phyloP scores from a whole-genome alignment of 1,140 invertebrate genomes.

The Lepidotrigona ventralis region DNA sequence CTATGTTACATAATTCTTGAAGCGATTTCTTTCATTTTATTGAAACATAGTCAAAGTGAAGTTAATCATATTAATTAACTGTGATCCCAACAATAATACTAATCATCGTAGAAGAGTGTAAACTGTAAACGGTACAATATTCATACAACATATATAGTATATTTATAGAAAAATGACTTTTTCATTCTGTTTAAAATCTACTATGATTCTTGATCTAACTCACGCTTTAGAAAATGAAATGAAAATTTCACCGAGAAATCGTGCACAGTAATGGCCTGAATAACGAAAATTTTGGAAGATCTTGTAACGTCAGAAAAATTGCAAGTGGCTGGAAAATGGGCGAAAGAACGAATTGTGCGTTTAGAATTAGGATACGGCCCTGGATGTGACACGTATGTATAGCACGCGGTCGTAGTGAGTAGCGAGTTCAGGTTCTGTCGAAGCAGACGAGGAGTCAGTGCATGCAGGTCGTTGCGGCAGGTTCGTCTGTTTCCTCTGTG shows the following conservation, averaged over 20 bases:
- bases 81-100: neutral
- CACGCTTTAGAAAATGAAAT: too few species aligned
- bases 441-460: slow-evolving; percentile 35
- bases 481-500: slow-evolving; percentile 31
- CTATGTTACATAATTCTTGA: neutral
- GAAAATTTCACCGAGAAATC: too few species aligned
- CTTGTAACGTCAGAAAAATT: too few species aligned
- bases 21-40: neutral
- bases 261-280: too few species aligned
- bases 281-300: too few species aligned
- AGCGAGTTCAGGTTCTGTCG: slow-evolving; percentile 37
- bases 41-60: neutral
- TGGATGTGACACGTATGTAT: slow-evolving; percentile 34
- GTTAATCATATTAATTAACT: neutral
- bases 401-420: slow-evolving; percentile 28
- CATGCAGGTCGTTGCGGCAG: slow-evolving; percentile 36
- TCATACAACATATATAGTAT: neutral
- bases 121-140: neutral
- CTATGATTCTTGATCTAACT: too few species aligned
- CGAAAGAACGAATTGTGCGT: neutral
- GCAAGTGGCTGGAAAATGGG: too few species aligned
- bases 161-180: neutral
- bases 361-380: slow-evolving; percentile 2
- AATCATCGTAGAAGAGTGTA: neutral
- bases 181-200: too few species aligned